phyloP scores from a whole-genome alignment of 2,888 invertebrate species.

The Spicauda simplicius region DNA sequence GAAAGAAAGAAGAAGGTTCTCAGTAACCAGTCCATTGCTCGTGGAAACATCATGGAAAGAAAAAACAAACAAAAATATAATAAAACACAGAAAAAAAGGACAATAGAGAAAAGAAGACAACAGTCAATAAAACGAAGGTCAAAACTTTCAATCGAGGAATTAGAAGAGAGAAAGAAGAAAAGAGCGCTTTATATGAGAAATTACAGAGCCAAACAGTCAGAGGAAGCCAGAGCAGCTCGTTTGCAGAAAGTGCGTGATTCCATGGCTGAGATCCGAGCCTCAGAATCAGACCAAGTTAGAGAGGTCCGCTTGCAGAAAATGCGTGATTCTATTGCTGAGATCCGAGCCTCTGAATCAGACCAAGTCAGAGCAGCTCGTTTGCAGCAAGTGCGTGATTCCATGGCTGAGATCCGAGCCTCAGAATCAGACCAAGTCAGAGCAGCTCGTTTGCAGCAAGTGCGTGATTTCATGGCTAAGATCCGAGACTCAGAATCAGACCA shows the following conservation, averaged over 20 bases:
- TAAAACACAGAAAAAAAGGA: constrained; percentile 9
- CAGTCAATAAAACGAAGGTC: constrained; percentile 6
- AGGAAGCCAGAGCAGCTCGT: constrained; percentile 28
- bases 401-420: constrained; percentile 11
- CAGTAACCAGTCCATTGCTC: constrained; percentile 12
- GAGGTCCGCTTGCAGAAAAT: neutral
- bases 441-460: constrained; percentile 14
- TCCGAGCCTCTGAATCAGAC: constrained; percentile 7
- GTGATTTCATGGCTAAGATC: constrained; percentile 2
- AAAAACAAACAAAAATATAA: constrained; percentile 18
- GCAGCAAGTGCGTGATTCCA: constrained; percentile 20
- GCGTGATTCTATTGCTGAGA: constrained; percentile 10
- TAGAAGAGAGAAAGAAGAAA: constrained; percentile 17
- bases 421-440: too few species aligned
- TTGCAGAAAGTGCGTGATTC: constrained; percentile 25
- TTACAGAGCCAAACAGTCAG: constrained; percentile 27
- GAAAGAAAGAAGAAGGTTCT: too few species aligned
- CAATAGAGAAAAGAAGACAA: constrained; percentile 12
- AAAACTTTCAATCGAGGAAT: constrained; percentile 14
- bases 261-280: constrained; percentile 7
- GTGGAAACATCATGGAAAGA: constrained; percentile 15
- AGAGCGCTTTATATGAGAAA: constrained; percentile 20
- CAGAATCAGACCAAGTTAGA: neutral
- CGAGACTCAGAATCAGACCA: constrained; percentile 7
- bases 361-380: constrained; percentile 13